These are phyloP conservation scores for Eulemur albifrons DNA, from an alignment of 2,797 vertebrate genomes.

Conservation along the genomic window DNA sequence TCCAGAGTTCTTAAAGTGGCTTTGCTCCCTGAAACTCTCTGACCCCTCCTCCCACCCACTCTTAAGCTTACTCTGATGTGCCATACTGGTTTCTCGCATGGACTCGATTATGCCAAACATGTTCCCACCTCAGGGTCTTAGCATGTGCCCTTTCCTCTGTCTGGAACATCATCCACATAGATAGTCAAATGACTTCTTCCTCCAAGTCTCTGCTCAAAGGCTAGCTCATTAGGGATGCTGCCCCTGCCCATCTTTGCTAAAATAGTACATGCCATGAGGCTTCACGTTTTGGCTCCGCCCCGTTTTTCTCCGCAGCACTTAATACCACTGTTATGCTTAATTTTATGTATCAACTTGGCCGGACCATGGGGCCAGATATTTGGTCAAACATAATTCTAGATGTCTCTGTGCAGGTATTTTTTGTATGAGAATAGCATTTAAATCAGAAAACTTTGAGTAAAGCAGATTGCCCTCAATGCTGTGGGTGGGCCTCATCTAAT, in stretches of 20 bases:
- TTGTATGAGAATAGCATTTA: background rate
- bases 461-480: background rate
- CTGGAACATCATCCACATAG: background rate
- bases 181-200: background rate
- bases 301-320: background rate
- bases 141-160: background rate
- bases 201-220: background rate
- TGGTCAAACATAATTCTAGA: background rate
- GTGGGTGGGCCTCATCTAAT: background rate
- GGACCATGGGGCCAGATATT: background rate
- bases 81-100: too few species aligned
- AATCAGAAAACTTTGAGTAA: background rate
- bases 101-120: background rate
- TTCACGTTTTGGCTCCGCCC: background rate
- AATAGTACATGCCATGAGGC: background rate
- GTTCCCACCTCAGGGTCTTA: background rate
- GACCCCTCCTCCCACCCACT: rapidly evolving
- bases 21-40: background rate
- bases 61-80: background rate
- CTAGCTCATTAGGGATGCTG: background rate
- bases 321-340: background rate
- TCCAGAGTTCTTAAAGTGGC: background rate
- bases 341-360: background rate
- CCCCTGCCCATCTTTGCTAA: background rate
- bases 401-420: background rate